These are phyloP conservation scores for Gymnogyps californianus DNA, from an alignment of 2,113 vertebrate species.

Conservation along the genomic window DNA sequence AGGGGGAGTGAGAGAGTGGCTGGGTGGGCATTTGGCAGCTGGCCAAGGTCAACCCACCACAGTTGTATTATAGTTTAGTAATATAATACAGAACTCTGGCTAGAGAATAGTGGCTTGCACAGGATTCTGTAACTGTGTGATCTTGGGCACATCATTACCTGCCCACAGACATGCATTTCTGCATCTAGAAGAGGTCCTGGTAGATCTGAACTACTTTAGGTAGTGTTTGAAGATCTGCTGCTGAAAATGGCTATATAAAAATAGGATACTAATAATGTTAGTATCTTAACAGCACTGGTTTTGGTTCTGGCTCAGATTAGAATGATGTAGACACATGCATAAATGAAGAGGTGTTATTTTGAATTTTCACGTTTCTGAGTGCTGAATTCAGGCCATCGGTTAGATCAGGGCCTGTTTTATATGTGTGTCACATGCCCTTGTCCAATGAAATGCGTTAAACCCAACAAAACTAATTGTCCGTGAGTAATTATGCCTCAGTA, in stretches of 20 bases:
- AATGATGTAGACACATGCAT: neutral
- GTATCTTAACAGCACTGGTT: neutral
- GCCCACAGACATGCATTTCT: neutral
- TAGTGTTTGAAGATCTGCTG: neutral
- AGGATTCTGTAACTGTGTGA: neutral
- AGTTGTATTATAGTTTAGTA: neutral
- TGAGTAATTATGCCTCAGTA: neutral
- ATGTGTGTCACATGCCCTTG: neutral
- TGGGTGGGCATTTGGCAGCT: neutral
- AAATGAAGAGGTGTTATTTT: neutral
- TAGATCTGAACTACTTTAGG: neutral
- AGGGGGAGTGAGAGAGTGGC: neutral
- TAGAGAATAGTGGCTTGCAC: neutral
- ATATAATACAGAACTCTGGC: neutral
- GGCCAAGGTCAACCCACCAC: neutral
- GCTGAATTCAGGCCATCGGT: neutral
- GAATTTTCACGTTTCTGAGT: neutral
- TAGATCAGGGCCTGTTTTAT: neutral
- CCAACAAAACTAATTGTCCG: neutral
- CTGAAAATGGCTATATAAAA: neutral
- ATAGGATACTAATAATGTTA: neutral
- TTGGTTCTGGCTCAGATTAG: neutral
- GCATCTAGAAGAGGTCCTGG: neutral
- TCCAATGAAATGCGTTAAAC: neutral
- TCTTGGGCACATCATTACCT: neutral